Conservation (phyloP, 2,888 invertebrate genomes). For the Ischnura elegans region DNA sequence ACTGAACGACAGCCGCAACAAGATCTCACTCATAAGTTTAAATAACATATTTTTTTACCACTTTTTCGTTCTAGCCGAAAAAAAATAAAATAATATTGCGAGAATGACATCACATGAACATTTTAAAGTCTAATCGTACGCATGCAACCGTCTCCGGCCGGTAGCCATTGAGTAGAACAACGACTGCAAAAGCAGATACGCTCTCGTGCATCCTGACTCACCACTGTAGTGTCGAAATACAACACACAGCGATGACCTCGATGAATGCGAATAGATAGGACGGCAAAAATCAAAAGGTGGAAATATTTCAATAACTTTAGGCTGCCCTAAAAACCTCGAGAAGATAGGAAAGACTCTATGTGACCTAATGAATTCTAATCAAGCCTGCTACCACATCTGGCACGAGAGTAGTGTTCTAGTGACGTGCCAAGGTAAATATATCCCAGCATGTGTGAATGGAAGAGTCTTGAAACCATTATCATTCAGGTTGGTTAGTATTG, state of each 20-base stretch:
- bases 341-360: not conserved
- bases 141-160: not conserved
- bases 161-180: not conserved
- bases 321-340: not conserved
- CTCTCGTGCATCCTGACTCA: not conserved
- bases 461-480: no score
- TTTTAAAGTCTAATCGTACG: no score
- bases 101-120: no score
- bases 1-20: no score
- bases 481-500: no score
- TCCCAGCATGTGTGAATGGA: no score
- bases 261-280: not conserved
- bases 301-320: constrained; percentile 18
- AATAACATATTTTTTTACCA: no score
- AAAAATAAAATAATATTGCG: no score
- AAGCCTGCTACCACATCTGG: not conserved
- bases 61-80: no score
- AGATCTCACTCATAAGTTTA: no score
- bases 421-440: no score
- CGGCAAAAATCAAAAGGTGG: constrained; percentile 24
- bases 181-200: not conserved
- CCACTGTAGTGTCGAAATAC: not conserved
- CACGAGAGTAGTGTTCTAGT: not conserved
- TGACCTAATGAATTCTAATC: not conserved
- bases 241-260: not conserved